These are phyloP conservation scores for Eilema depressum DNA, from an alignment of 2,888 invertebrate species.

Conservation along the genomic window DNA sequence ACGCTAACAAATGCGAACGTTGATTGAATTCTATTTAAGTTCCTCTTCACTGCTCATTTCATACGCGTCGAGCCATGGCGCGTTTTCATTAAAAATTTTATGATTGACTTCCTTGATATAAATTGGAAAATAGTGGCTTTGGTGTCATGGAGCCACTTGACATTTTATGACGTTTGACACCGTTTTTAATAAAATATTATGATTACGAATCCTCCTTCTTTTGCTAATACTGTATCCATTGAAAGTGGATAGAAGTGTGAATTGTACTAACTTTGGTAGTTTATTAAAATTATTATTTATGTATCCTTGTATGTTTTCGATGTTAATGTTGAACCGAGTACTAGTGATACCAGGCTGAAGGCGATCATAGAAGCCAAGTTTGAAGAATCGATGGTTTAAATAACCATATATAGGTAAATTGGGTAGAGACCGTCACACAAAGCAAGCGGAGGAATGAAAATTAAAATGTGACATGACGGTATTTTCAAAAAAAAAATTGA, in stretches of 20 bases:
- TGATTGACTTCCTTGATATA: slow-evolving; percentile 16
- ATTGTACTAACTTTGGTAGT: no score
- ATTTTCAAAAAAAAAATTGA: no score
- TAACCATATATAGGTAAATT: neutral
- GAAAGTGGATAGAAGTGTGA: no score
- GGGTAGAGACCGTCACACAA: neutral
- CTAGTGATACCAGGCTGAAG: no score
- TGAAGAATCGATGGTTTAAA: neutral
- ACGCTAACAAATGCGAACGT: slow-evolving; percentile 15
- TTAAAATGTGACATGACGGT: neutral
- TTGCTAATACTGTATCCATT: no score
- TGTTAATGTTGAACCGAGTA: no score
- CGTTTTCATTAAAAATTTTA: slow-evolving; percentile 29
- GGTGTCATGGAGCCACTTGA: neutral
- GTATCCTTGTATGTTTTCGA: no score
- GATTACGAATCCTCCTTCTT: no score
- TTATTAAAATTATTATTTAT: no score
- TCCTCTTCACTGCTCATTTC: slow-evolving; percentile 19
- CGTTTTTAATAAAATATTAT: neutral
- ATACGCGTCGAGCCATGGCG: slow-evolving; percentile 25
- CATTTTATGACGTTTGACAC: neutral
- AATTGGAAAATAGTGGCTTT: neutral
- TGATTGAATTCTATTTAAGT: slow-evolving; percentile 41
- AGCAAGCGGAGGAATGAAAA: neutral
- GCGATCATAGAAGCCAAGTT: no score